Evolutionary conservation across 1,140 invertebrate species (phyloP).

Genomic region (Marisa cornuarietis): DNA sequence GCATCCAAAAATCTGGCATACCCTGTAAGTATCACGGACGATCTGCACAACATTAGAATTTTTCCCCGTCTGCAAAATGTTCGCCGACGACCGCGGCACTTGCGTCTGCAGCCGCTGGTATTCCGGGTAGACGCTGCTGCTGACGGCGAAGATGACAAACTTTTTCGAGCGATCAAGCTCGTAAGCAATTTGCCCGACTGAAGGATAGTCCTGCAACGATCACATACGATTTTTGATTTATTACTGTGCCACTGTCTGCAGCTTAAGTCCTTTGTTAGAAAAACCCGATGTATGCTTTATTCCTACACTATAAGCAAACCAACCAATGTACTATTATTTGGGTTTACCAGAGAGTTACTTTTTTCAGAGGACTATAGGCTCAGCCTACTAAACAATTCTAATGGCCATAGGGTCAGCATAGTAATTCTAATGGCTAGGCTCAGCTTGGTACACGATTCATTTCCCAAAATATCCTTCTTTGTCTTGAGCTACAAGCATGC

Average conservation of each 20-base stretch:
- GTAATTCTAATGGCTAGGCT: too few relatives aligned
- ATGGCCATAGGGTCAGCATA: too few relatives aligned
- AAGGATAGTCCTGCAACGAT: slow-evolving; percentile 87
- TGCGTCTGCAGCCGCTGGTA: slow-evolving; percentile 23
- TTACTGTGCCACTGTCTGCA: too few relatives aligned
- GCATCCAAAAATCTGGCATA: slow-evolving; percentile 61
- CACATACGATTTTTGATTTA: background rate
- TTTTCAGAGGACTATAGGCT: too few relatives aligned
- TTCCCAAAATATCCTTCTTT: too few relatives aligned
- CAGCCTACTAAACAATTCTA: too few relatives aligned
- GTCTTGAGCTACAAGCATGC: too few relatives aligned
- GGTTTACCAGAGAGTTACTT: too few relatives aligned
- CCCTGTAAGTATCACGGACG: slow-evolving; percentile 86
- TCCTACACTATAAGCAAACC: too few relatives aligned
- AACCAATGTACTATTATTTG: too few relatives aligned
- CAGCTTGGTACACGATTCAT: too few relatives aligned
- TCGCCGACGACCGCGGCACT: slow-evolving; percentile 73
- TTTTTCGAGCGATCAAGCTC: slow-evolving; percentile 93
- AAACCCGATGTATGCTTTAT: background rate
- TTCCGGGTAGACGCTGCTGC: background rate
- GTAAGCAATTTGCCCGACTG: slow-evolving; percentile 84
- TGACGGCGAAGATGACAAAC: slow-evolving; percentile 95
- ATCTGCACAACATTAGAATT: slow-evolving; percentile 92
- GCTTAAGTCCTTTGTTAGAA: too few relatives aligned
- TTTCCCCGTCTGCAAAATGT: slow-evolving; percentile 79